phyloP scores from a whole-genome alignment of 2,888 invertebrate genomes.

The Theristus sp. region DNA sequence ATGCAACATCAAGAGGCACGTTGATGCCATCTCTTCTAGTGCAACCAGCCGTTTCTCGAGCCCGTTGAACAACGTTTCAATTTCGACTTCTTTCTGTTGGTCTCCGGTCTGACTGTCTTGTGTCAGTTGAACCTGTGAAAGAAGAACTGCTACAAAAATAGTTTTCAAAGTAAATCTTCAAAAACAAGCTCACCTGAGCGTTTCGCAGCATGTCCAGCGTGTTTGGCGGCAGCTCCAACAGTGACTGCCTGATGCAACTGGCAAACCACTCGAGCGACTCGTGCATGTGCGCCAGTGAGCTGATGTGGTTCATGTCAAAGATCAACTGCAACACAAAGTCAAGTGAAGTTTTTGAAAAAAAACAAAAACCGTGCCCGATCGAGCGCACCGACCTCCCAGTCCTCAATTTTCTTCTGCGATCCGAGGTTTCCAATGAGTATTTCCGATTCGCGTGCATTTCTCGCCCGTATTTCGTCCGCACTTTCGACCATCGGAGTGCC shows the following conservation, averaged over 20 bases:
- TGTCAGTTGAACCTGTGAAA: neutral
- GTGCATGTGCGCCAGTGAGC: slow-evolving; percentile 66
- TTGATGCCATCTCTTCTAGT: slow-evolving; percentile 59
- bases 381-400: slow-evolving; percentile 47
- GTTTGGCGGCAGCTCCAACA: slow-evolving; percentile 9
- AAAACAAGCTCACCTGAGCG: neutral
- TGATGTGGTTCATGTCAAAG: slow-evolving; percentile 58
- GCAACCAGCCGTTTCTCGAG: slow-evolving; percentile 18
- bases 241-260: slow-evolving; percentile 3
- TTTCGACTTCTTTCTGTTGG: neutral
- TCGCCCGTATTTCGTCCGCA: slow-evolving; percentile 51
- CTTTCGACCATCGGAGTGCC: slow-evolving; percentile 13
- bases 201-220: neutral
- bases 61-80: slow-evolving; percentile 9
- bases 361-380: no score
- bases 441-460: slow-evolving; percentile 71
- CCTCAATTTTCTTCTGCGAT: slow-evolving; percentile 38
- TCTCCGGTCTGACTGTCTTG: no score
- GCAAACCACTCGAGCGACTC: slow-evolving; percentile 53
- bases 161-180: no score
- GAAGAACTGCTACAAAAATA: neutral
- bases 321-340: slow-evolving; percentile 56
- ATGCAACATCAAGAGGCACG: slow-evolving; percentile 72
- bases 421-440: slow-evolving; percentile 76
- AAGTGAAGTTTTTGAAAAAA: no score